Conservation (phyloP, 2,888 invertebrate species). For the Anarsia innoxiella region DNA sequence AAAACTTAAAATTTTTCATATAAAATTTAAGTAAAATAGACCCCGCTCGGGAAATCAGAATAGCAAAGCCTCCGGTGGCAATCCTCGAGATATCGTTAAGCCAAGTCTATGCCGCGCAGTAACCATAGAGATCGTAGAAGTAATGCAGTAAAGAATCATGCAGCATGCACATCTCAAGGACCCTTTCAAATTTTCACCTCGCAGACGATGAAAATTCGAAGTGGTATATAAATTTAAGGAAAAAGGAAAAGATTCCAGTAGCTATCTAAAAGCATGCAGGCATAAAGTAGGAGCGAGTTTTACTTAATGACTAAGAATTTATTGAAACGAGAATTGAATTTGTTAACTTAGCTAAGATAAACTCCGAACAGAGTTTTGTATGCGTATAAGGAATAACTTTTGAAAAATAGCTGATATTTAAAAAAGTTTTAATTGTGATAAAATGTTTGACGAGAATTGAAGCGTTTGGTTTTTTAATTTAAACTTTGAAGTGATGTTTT, state of each 20-base stretch:
- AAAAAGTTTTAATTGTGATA: conserved; percentile 11
- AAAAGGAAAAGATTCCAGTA: conserved; percentile 48
- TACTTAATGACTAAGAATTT: conserved; percentile 25
- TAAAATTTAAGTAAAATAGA: conserved; percentile 27
- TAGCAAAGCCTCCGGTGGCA: conserved; percentile 60
- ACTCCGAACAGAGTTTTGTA: conserved; percentile 6
- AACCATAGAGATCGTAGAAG: conserved; percentile 76
- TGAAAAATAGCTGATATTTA: conserved; percentile 8
- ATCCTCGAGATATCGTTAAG: conserved; percentile 62
- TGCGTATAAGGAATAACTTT: neutral
- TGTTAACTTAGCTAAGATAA: conserved; percentile 20
- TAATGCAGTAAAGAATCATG: conserved; percentile 69
- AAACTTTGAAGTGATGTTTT: conserved; percentile 5
- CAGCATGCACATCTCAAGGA: conserved; percentile 53
- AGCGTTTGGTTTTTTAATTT: neutral
- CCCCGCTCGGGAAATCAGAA: conserved; percentile 36
- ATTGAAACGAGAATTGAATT: conserved; percentile 18
- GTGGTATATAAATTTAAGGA: conserved; percentile 33
- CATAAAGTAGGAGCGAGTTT: conserved; percentile 69
- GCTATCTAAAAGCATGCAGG: conserved; percentile 57
- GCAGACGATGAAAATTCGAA: conserved; percentile 41
- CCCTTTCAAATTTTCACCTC: conserved; percentile 44
- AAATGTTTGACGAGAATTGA: conserved; percentile 8
- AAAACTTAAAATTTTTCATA: conserved; percentile 34
- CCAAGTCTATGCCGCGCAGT: conserved; percentile 75